phyloP scores from a whole-genome alignment of 2,797 vertebrate species.

The Sphenopsis melanotis region DNA sequence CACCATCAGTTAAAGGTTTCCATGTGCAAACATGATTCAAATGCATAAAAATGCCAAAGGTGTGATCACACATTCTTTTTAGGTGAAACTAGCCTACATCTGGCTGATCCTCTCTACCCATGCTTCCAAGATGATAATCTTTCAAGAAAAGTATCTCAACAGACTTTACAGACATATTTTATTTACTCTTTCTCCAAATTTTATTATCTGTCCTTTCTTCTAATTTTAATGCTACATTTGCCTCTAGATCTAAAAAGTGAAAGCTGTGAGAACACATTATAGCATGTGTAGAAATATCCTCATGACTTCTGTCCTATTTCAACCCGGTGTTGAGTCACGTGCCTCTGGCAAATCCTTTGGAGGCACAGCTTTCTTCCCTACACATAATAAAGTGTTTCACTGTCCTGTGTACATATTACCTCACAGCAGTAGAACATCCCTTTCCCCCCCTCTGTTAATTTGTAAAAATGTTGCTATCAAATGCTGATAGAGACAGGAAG shows the following conservation, averaged over 20 bases:
- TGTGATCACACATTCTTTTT: background rate
- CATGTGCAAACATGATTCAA: background rate
- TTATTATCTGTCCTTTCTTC: background rate
- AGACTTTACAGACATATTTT: background rate
- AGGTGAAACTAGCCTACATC: background rate
- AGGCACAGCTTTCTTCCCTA: background rate
- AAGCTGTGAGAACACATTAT: background rate
- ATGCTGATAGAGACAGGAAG: background rate
- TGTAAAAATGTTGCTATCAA: background rate
- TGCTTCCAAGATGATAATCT: background rate
- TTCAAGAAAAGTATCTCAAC: background rate
- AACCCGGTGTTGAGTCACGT: fast-evolving
- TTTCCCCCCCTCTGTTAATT: fast-evolving
- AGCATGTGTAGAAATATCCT: background rate
- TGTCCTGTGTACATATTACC: background rate
- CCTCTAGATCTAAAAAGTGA: background rate
- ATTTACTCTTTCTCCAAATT: background rate
- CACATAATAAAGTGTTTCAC: background rate
- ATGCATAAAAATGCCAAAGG: background rate
- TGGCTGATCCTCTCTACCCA: background rate
- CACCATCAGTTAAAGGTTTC: background rate
- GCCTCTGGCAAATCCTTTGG: background rate
- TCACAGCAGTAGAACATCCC: background rate
- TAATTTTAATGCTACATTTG: background rate
- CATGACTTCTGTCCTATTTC: background rate